Conservation (phyloP, 2,113 vertebrate species). For the Thinocorus orbignyianus region DNA sequence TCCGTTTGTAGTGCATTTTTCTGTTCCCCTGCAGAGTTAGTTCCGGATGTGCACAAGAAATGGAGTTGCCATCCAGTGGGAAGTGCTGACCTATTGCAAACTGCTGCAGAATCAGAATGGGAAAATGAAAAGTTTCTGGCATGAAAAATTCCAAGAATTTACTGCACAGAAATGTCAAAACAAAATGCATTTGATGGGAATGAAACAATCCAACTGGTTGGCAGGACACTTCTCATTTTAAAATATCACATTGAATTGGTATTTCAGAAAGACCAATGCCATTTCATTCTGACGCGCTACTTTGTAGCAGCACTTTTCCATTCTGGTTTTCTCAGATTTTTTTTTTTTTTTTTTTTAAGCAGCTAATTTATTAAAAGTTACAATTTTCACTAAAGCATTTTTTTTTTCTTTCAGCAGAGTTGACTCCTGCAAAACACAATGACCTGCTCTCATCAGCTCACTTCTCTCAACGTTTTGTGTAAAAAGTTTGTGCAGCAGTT, state of each 20-base stretch:
- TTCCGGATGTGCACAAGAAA: background rate
- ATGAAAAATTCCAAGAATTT: background rate
- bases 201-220: conserved; percentile 4
- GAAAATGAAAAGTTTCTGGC: background rate
- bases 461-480: background rate
- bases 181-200: conserved; percentile 4
- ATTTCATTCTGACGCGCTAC: background rate
- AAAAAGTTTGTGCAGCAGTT: background rate
- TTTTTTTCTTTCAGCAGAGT: background rate
- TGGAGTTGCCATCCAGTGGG: background rate
- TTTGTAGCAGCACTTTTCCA: background rate
- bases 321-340: background rate
- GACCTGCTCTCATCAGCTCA: background rate
- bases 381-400: background rate
- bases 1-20: background rate
- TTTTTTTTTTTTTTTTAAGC: background rate
- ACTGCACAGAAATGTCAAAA: conserved; percentile 27
- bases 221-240: conserved; percentile 18
- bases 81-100: conserved; percentile 25
- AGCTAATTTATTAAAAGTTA: background rate
- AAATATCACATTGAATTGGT: conserved; percentile 7
- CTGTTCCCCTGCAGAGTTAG: background rate
- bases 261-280: background rate
- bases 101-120: background rate
- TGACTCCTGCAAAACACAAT: background rate